A percentile compares a stretch with the other conserved stretches of the same genome.
These are phyloP conservation scores for Synchiropus splendidus DNA, from an alignment of 2,113 vertebrate species.

Conservation along the genomic window DNA sequence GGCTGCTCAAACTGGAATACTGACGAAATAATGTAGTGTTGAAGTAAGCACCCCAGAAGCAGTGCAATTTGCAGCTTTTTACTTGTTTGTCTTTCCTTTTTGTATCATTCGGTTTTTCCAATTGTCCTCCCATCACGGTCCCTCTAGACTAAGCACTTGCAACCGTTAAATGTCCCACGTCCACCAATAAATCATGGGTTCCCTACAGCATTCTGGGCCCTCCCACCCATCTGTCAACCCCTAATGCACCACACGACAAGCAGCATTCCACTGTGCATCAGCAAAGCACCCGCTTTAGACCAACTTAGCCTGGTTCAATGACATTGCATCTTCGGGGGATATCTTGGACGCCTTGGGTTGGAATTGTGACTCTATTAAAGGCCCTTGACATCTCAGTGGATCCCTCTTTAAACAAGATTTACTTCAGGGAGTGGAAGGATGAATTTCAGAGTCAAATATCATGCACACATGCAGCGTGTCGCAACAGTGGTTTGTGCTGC, in stretches of 20 bases:
- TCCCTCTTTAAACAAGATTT: conserved; percentile 16
- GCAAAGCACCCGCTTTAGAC: conserved; percentile 36
- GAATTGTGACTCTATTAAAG: conserved; percentile 26
- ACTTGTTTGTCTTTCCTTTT: conserved; percentile 19
- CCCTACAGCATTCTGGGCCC: conserved; percentile 36
- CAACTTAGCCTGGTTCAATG: conserved; percentile 28
- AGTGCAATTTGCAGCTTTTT: not conserved
- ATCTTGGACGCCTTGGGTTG: conserved; percentile 23
- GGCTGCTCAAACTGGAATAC: no score
- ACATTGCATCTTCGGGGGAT: conserved; percentile 12
- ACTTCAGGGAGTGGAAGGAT: no score
- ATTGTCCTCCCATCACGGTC: conserved; percentile 30
- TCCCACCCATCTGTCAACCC: conserved; percentile 64
- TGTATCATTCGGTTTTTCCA: conserved; percentile 7
- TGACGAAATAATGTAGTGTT: no score
- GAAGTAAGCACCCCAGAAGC: not conserved
- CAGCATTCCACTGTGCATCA: conserved; percentile 48
- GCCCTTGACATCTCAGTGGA: conserved; percentile 4
- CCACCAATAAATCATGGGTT: conserved; percentile 59
- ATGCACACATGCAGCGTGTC: no score
- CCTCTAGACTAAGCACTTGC: conserved; percentile 43
- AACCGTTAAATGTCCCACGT: conserved; percentile 44
- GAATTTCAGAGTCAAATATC: no score
- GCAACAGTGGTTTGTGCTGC: no score
- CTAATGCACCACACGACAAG: conserved; percentile 50